Conservation (phyloP, 2,888 invertebrate genomes). For the Julus scanicus region DNA sequence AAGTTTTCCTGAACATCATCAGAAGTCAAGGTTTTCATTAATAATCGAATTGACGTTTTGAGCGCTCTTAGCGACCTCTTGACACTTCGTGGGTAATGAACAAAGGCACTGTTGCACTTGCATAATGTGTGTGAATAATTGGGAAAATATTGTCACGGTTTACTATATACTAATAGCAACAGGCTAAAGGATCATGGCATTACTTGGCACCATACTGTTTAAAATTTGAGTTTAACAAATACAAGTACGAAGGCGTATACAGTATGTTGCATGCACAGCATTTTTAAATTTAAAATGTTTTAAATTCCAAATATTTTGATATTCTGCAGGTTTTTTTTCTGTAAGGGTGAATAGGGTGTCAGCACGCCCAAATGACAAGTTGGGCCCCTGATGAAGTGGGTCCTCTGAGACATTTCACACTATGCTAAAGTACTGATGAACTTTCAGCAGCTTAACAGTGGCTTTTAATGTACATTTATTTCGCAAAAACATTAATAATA, state of each 20-base stretch:
- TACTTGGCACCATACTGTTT: neutral
- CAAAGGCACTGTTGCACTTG: neutral
- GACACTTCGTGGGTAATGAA: neutral
- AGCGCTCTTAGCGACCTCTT: neutral
- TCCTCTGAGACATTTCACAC: no score
- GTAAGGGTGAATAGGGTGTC: no score
- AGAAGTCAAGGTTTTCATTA: conserved; percentile 26
- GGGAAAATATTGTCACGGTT: conserved; percentile 7
- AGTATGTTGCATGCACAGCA: no score
- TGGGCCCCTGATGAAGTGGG: no score
- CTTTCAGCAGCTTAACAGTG: no score
- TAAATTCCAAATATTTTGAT: no score
- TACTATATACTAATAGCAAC: neutral
- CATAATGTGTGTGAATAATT: neutral
- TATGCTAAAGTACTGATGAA: no score
- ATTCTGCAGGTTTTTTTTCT: no score
- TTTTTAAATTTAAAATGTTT: neutral
- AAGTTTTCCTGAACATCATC: neutral
- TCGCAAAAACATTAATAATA: no score
- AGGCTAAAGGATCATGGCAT: neutral
- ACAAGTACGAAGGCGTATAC: no score
- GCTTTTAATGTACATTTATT: no score
- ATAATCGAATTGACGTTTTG: conserved; percentile 29
- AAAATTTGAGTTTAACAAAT: neutral
- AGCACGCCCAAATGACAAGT: no score